These are phyloP conservation scores for Muraenolepis orangiensis DNA, from an alignment of 2,797 vertebrate species.

Conservation along the genomic window DNA sequence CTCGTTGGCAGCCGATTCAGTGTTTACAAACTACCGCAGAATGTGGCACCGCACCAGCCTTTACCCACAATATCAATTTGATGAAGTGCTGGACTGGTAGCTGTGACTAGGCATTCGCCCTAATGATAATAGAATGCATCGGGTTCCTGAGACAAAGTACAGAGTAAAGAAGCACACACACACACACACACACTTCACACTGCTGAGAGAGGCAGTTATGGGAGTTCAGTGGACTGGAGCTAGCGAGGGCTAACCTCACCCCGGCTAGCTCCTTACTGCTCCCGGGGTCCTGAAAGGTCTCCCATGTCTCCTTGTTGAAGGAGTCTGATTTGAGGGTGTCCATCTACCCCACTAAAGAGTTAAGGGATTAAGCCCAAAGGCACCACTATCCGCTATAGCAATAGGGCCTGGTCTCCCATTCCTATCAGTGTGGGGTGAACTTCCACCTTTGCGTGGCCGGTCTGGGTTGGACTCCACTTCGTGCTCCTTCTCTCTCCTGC, in stretches of 20 bases:
- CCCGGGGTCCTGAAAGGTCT: constrained; percentile 12
- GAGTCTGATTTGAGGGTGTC: constrained; percentile 51
- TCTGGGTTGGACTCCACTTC: constrained; percentile 30
- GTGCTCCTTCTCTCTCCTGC: constrained; percentile 3
- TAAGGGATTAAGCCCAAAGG: constrained; percentile 42
- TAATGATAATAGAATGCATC: constrained; percentile 50
- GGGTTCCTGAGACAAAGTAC: constrained; percentile 40
- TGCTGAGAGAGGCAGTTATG: not conserved
- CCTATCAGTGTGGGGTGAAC: constrained; percentile 47
- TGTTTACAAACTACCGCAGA: constrained; percentile 53
- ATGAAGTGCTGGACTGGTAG: constrained; percentile 55
- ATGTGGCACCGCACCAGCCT: constrained; percentile 43
- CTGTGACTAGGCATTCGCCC: constrained; percentile 38
- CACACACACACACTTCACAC: not conserved
- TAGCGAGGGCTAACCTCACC: constrained; percentile 44
- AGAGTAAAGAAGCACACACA: not conserved
- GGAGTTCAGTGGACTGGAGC: constrained; percentile 32
- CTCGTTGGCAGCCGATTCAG: constrained; percentile 43
- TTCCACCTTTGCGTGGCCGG: constrained; percentile 40
- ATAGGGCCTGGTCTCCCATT: constrained; percentile 36
- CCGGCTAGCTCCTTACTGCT: constrained; percentile 22
- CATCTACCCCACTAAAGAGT: constrained; percentile 41
- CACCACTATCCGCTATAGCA: constrained; percentile 29
- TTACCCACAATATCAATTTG: constrained; percentile 66
- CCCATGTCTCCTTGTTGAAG: not conserved